Conservation (phyloP, 2,888 invertebrate genomes). For the Quadriops clusia region DNA sequence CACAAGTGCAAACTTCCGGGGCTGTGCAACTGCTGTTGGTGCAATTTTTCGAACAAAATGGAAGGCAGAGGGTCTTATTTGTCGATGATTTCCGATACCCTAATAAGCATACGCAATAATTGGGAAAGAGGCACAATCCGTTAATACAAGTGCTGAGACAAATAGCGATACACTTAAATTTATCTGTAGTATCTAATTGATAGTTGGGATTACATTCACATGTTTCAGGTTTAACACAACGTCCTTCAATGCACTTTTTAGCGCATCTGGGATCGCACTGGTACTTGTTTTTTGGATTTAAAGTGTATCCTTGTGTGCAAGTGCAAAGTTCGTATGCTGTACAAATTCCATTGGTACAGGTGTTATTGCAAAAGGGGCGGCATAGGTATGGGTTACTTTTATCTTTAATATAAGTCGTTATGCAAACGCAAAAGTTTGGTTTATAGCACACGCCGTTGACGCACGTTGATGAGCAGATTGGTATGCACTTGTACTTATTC, state of each 20-base stretch:
- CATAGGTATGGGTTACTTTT: too few relatives aligned
- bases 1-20: slow-evolving; percentile 22
- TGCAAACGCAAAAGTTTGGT: too few relatives aligned
- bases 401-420: too few relatives aligned
- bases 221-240: slow-evolving; percentile 6
- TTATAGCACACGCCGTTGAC: too few relatives aligned
- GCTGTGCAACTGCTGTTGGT: slow-evolving; percentile 10
- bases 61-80: slow-evolving; percentile 11
- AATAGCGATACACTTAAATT: slow-evolving; percentile 15
- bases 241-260: slow-evolving; percentile 6
- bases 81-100: slow-evolving; percentile 21
- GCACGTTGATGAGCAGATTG: too few relatives aligned
- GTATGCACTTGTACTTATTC: too few relatives aligned
- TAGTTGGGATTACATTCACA: slow-evolving; percentile 6
- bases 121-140: slow-evolving; percentile 13
- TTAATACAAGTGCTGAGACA: slow-evolving; percentile 14
- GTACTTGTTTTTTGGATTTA: too few relatives aligned
- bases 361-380: too few relatives aligned
- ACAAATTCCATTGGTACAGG: too few relatives aligned
- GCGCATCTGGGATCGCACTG: slow-evolving; percentile 4
- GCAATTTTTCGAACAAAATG: slow-evolving; percentile 12
- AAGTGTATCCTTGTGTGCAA: too few relatives aligned
- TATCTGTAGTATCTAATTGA: slow-evolving; percentile 7
- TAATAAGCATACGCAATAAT: slow-evolving; percentile 16
- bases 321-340: too few relatives aligned